Evolutionary conservation across 2,113 vertebrate species (phyloP), one percentile per base, ranked within the genome.

Genomic region (Semnornis frantzii): DNA sequence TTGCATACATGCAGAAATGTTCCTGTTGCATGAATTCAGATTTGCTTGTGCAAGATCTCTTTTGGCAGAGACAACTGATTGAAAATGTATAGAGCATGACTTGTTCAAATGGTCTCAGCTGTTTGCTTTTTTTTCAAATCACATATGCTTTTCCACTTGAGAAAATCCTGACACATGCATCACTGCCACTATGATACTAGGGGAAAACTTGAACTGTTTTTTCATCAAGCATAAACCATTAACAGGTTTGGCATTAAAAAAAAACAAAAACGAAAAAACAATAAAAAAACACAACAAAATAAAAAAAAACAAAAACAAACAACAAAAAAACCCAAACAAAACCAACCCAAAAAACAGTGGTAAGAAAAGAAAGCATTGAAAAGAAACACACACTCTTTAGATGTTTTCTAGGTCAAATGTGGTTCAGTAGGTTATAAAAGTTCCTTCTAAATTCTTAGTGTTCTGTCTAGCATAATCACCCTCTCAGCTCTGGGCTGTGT

Each of bases 391-490:
- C 71, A 93, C 80, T 95, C 91, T 92, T 85, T 63, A 91, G 72
- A 94, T 92, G 78, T 83, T 69, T 71, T 68, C 72, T 82, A 31
- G 62, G 75, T 85, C 79, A 72, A 59, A 31, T 77, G 87, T 92
- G 91, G 89, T 93, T 93, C 95, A 96, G 84, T 80, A 85, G 63
- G 46, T 88, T 89, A 82, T 28, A 85, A 93, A 89, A 94, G 89
- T 83, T 23, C 65, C 85, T 87, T 58, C 76, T 89, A 85, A 96
- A 96, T 95, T 96, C 94, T 92, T 93, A 54, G 79, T 78, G 91
- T 79, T 97, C 91, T 74, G 85, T 54, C 73, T 96, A 93, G 95
- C 96, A 89, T 96, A 94, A 94, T 95, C 63, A 16, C 58, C 69
- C 84, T 93, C 52, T 59, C 93, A 33, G 65, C 54, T 64, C 69